Base-by-base conservation (phyloP, 1,140 invertebrate species). In the Mizuhopecten yessoensis region DNA sequence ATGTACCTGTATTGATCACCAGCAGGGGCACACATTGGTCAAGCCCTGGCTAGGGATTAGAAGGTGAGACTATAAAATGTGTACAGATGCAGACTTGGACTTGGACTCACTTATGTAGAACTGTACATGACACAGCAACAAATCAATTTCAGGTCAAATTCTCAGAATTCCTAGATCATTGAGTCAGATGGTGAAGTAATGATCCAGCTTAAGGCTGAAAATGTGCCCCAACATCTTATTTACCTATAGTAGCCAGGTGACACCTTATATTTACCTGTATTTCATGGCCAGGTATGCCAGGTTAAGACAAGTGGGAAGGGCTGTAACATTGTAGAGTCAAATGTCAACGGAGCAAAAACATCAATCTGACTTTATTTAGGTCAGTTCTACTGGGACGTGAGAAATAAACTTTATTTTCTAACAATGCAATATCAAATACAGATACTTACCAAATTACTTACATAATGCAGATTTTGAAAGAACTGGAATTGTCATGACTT, bases 201-300 rank as follows among this genome's bases (percentile, higher is more conserved):
- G 57, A 75, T 75, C 57, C 57, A 75, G 57, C 57, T 75, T 75
- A 29, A 29, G 57, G 57, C 57, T 75, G 57, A 29, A 75, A 75
- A 75, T 75, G 57, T 75, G 57, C 57, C n/a, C n/a, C n/a, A 75
- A 75, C 23, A n/a, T 75, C n/a, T 75, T 75, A 75, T 75, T 75
- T 75, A 75, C 57, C 57, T 75, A n/a, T 17, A 17, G 57, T 75
- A 75, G 57, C 57, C 57, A 75, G 57, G 57, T 75, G 57, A 75
- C 57, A 75, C 57, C 5, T 75, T 75, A n/a, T n/a, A 75, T 75
- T 75, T 75, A 75, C 57, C n/a, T 75, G 57, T 75, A n/a, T 75
- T 75, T 75, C 57, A 75, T 75, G 23, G 57, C 57, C 23, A 75
- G 57, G 57, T 75, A 75, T 75, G 57, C 11, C 7, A 20, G 17